Percentiles rank a stretch among this genome's conserved stretches.
Conservation (phyloP, 64 coral and sea anemone genomes). For the Stylophora pistillata region DNA sequence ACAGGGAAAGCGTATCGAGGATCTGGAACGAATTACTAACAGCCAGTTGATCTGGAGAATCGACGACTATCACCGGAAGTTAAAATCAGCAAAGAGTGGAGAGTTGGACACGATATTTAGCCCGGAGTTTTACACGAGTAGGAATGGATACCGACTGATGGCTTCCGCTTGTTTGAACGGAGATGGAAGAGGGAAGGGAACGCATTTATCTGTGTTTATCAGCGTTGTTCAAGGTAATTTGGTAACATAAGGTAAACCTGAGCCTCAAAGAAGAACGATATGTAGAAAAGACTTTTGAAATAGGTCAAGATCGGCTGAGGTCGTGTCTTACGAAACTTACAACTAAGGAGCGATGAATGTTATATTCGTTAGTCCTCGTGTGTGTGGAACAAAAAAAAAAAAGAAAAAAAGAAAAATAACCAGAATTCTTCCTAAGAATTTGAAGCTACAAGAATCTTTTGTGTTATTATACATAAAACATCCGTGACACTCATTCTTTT, state of each 20-base stretch:
- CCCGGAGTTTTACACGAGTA: constrained; percentile 77
- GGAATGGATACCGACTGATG: constrained; percentile 78
- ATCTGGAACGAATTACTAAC: constrained; percentile 85
- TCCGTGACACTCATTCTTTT: too few relatives aligned
- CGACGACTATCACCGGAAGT: constrained; percentile 76
- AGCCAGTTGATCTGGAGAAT: constrained; percentile 92
- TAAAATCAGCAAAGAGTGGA: constrained; percentile 77
- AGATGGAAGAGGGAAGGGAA: constrained; percentile 83
- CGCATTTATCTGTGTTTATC: constrained; percentile 79
- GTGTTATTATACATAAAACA: too few relatives aligned
- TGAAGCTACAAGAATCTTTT: too few relatives aligned
- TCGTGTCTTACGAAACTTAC: too few relatives aligned
- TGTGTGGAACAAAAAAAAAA: too few relatives aligned
- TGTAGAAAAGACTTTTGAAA: background rate
- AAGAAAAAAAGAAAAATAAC: too few relatives aligned
- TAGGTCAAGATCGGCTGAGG: background rate
- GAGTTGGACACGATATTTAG: constrained; percentile 74
- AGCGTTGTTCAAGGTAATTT: constrained; percentile 79
- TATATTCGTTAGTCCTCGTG: too few relatives aligned
- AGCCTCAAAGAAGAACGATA: too few relatives aligned
- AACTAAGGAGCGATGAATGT: too few relatives aligned
- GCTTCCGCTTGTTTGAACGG: constrained; percentile 83
- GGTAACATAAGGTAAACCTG: too few relatives aligned
- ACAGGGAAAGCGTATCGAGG: constrained; percentile 58
- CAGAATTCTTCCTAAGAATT: too few relatives aligned